Conservation (phyloP, 2,113 vertebrate species). For the Rynchops niger region DNA sequence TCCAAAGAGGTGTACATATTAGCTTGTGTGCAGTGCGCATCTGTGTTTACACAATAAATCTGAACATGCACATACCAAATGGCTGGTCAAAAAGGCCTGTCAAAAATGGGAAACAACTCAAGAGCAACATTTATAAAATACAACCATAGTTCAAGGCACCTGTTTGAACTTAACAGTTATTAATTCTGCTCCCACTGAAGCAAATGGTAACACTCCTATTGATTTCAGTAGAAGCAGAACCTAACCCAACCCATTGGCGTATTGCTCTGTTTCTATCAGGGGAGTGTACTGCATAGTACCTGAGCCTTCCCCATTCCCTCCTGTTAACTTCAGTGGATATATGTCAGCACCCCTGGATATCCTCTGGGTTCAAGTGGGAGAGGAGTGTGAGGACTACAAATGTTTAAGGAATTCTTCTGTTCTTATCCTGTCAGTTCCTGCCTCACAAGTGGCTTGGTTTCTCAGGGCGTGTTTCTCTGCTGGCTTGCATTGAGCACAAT, state of each 20-base stretch:
- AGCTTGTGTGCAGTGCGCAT: not conserved
- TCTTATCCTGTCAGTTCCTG: not conserved
- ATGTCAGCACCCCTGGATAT: not conserved
- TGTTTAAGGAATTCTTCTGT: not conserved
- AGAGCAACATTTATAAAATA: not conserved
- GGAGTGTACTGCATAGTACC: not conserved
- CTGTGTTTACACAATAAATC: not conserved
- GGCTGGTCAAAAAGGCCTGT: not conserved
- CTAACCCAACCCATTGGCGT: not conserved
- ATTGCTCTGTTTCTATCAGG: not conserved
- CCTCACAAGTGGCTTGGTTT: not conserved
- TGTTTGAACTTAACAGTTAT: not conserved
- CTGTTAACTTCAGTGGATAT: not conserved
- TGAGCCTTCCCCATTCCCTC: not conserved
- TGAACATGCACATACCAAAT: not conserved
- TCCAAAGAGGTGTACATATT: not conserved
- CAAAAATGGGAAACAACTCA: not conserved
- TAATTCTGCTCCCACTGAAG: not conserved
- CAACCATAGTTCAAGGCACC: not conserved
- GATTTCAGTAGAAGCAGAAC: not conserved
- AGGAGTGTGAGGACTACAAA: not conserved
- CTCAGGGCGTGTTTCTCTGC: not conserved
- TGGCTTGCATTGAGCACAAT: not conserved
- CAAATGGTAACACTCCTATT: not conserved
- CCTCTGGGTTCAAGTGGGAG: not conserved